Evolutionary conservation across 2,797 vertebrate genomes (phyloP).

Genomic region (Helicolenus hilgendorfi): DNA sequence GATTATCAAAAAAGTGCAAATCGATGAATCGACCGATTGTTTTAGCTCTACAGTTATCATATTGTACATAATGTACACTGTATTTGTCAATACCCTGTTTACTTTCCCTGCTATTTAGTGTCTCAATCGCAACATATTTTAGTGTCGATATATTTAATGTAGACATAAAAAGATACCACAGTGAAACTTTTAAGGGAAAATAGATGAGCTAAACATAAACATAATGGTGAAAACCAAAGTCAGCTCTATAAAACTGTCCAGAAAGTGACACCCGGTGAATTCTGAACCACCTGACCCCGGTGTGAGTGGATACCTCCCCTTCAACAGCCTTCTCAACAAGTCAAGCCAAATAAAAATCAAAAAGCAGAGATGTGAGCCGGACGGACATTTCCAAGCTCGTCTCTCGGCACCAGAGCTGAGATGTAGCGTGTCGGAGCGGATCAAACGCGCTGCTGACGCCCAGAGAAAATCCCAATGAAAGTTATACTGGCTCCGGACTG

Average conservation of each 20-base stretch:
- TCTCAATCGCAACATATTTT: background rate
- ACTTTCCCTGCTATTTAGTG: background rate
- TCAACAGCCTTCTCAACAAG: background rate
- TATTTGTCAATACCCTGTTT: background rate
- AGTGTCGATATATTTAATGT: background rate
- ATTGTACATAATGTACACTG: background rate
- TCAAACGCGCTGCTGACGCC: slow-evolving; percentile 30
- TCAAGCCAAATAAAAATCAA: slow-evolving; percentile 53
- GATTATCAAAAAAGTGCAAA: too few relatives aligned
- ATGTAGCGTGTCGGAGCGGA: slow-evolving; percentile 26
- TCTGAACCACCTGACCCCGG: slow-evolving; percentile 30
- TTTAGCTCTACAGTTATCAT: background rate
- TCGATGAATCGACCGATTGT: too few relatives aligned
- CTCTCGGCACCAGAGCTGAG: slow-evolving; percentile 51
- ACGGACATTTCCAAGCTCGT: slow-evolving; percentile 38
- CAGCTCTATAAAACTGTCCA: background rate
- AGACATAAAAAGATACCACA: background rate
- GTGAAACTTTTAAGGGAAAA: background rate
- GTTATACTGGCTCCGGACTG: slow-evolving; percentile 25
- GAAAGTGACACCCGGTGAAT: background rate
- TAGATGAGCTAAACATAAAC: background rate
- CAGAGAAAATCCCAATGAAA: slow-evolving; percentile 37
- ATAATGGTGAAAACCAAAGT: background rate
- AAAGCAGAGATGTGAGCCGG: slow-evolving; percentile 20
- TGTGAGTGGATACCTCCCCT: background rate